phyloP scores from a whole-genome alignment of 2,113 vertebrate genomes.

The Caranx ignobilis region DNA sequence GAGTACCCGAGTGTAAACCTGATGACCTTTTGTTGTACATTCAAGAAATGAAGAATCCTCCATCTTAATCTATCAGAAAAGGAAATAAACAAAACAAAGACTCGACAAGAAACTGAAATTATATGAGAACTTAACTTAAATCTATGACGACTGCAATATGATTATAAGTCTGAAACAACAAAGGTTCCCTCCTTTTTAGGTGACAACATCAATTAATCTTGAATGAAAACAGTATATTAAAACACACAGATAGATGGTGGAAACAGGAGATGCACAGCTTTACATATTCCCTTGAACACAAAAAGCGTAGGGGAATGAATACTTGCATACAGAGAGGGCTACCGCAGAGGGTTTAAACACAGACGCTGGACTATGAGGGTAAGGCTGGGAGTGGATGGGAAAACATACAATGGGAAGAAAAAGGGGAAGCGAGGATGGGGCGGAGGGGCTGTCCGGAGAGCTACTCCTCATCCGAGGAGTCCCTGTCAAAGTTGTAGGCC shows the following conservation, averaged over 20 bases:
- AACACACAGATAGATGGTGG: constrained; percentile 52
- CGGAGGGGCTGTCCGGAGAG: constrained; percentile 38
- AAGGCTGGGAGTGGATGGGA: constrained; percentile 13
- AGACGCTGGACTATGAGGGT: constrained; percentile 12
- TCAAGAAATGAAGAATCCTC: constrained; percentile 72
- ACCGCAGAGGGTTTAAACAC: constrained; percentile 30
- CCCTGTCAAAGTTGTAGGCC: constrained; percentile 97
- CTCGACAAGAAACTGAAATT: constrained; percentile 12
- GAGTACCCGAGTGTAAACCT: constrained; percentile 76
- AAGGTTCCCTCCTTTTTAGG: constrained; percentile 42
- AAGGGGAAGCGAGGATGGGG: neutral
- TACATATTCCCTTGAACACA: constrained; percentile 70
- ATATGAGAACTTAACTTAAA: constrained; percentile 22
- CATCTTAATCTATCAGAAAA: constrained; percentile 40
- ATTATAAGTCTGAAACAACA: constrained; percentile 35
- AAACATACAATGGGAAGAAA: constrained; percentile 40
- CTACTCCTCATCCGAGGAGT: constrained; percentile 95
- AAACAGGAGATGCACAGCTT: constrained; percentile 58
- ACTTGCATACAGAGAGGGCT: constrained; percentile 40
- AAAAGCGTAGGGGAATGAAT: constrained; percentile 33
- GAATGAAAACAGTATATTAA: constrained; percentile 50
- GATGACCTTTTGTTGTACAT: constrained; percentile 79
- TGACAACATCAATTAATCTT: constrained; percentile 52
- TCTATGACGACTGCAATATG: constrained; percentile 60
- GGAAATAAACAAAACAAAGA: constrained; percentile 30